These are phyloP conservation scores for Nemotelus pantherinus DNA, from an alignment of 2,888 invertebrate species.

Conservation along the genomic window DNA sequence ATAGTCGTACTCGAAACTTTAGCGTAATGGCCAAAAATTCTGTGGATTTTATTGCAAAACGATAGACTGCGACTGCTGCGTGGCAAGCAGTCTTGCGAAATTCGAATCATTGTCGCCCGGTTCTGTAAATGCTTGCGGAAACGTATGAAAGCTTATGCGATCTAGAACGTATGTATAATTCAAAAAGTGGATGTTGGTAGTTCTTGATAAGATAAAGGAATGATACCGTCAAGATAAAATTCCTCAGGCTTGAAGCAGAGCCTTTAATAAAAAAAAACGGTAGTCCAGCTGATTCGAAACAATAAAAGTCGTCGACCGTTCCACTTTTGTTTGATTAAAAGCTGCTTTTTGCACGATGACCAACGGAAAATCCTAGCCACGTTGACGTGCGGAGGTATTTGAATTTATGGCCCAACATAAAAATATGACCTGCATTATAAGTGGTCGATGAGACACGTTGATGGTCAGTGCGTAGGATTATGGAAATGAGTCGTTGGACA, in stretches of 20 bases:
- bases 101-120: neutral
- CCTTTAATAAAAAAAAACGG: no score
- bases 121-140: no score
- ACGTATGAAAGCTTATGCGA: no score
- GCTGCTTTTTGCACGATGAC: neutral
- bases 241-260: no score
- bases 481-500: no score
- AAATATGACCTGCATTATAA: constrained; percentile 35
- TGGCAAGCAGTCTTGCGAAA: neutral
- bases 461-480: neutral
- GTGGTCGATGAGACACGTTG: neutral
- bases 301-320: neutral
- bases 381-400: neutral
- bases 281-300: no score
- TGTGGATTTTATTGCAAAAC: neutral
- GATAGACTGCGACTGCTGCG: constrained; percentile 6
- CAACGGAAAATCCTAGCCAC: no score
- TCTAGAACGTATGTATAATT: no score
- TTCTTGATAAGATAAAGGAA: no score
- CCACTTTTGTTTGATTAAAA: neutral
- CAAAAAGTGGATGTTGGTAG: no score
- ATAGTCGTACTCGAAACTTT: constrained; percentile 44
- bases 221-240: no score
- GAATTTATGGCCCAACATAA: constrained; percentile 22
- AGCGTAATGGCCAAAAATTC: constrained; percentile 44